Base-by-base conservation (phyloP, 2,113 vertebrate genomes). In the Spilogale gracilis region DNA sequence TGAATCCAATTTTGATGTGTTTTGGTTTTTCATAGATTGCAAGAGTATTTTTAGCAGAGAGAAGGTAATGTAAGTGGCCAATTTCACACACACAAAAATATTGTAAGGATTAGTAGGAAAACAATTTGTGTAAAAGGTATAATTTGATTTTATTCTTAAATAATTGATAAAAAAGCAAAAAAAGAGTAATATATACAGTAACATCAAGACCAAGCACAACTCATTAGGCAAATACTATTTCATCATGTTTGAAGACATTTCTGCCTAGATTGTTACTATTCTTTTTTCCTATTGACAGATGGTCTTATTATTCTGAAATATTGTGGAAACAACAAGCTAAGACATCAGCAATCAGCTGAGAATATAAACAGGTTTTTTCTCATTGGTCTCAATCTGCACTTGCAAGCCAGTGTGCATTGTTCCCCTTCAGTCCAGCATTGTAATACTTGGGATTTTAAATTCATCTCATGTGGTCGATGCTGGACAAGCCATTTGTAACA, bases 291-390 rank as follows among this genome's bases (percentile, higher is more conserved):
- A 2, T 52, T 94, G 69, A 90, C 14, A 90, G 45, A 30, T 89
- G 50, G 9, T 48, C 9, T 56, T 91, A 67, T 23, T 96, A 25
- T 80, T 84, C 17, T 93, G 45, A 96, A 97, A 61, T 83, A 54
- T 12, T 54, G 11, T 85, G 38, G 25, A 86, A 93, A 85, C 61
- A 67, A 82, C 12, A 73, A 83, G 25, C 27, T 74, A 85, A 97
- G 78, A 67, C 52, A 52, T 63, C 1, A 71, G 5, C 65, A 48
- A 80, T 48, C 43, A 58, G 12, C 45, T 60, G 16, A 90, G 9
- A 50, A 61, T 30, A 54, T 18, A 84, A 45, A 71, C 2, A 23
- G 6, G 8, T 14, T 86, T n/a, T 16, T 79, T 93, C 60, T 86
- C 30, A 6, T 52, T 54, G 21, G 11, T 23, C 38, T 83, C 61